Evolutionary conservation across 2,888 invertebrate species (phyloP).

Genomic region (Leucophenga montana): DNA sequence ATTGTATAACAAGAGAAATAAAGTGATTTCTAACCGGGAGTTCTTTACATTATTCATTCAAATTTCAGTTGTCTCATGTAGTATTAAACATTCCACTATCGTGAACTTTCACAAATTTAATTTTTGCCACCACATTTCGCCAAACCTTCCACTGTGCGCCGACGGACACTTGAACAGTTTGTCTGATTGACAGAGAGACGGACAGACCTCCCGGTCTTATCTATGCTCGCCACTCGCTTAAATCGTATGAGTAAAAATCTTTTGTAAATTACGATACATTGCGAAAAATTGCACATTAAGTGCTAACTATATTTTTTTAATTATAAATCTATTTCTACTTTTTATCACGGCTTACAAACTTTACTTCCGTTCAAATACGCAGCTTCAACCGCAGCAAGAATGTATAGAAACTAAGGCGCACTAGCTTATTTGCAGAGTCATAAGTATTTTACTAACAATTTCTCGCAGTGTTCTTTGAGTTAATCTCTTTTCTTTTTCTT

Average conservation of each 20-base stretch:
- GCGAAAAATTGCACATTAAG: background rate
- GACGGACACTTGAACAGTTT: background rate
- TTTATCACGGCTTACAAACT: background rate
- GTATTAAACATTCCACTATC: too few relatives aligned
- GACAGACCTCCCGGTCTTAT: background rate
- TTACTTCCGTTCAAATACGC: background rate
- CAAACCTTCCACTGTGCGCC: too few relatives aligned
- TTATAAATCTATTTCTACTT: background rate
- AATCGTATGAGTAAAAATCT: conserved; percentile 7
- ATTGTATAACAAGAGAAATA: too few relatives aligned
- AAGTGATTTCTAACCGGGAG: too few relatives aligned
- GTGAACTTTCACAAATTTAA: too few relatives aligned
- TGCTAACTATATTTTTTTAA: background rate
- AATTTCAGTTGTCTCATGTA: too few relatives aligned
- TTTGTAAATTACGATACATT: background rate
- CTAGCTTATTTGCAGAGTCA: background rate
- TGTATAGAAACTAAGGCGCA: too few relatives aligned
- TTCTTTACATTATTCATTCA: too few relatives aligned
- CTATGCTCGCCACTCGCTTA: conserved; percentile 13
- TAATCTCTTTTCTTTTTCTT: conserved; percentile 7
- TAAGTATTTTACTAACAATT: background rate
- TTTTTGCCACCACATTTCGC: too few relatives aligned
- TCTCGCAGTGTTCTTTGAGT: conserved; percentile 4
- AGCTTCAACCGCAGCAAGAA: background rate
- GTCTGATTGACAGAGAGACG: background rate